phyloP scores from a whole-genome alignment of 2,113 vertebrate genomes.

The Syrmaticus mikado region DNA sequence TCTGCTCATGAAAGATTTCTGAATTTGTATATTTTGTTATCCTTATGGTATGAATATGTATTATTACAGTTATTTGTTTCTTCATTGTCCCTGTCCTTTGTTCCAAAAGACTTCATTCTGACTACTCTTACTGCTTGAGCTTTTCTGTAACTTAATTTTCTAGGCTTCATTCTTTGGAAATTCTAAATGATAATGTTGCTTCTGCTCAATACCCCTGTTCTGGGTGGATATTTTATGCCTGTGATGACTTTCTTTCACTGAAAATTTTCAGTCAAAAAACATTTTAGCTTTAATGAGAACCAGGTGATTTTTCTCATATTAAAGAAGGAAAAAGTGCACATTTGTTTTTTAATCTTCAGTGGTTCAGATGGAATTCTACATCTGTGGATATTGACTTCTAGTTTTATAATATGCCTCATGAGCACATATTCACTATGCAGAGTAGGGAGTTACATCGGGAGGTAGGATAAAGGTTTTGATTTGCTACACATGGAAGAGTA shows the following conservation, averaged over 20 bases:
- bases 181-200: neutral
- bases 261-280: neutral
- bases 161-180: neutral
- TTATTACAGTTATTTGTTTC: neutral
- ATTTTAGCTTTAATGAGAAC: neutral
- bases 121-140: neutral
- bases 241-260: neutral
- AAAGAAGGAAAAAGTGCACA: neutral
- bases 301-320: accelerated
- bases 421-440: neutral
- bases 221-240: neutral
- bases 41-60: neutral
- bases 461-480: neutral
- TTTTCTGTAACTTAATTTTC: neutral
- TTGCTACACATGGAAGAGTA: neutral
- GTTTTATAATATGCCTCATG: neutral
- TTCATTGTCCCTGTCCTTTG: neutral
- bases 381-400: neutral
- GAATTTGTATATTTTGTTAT: constrained; percentile 14
- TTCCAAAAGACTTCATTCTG: neutral
- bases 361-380: neutral
- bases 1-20: neutral
- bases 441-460: neutral
- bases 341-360: neutral
- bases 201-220: neutral